A percentile compares a stretch with the other conserved stretches of the same genome.
phyloP scores from a whole-genome alignment of 2,797 vertebrate species.

The Cottoperca gobio region DNA sequence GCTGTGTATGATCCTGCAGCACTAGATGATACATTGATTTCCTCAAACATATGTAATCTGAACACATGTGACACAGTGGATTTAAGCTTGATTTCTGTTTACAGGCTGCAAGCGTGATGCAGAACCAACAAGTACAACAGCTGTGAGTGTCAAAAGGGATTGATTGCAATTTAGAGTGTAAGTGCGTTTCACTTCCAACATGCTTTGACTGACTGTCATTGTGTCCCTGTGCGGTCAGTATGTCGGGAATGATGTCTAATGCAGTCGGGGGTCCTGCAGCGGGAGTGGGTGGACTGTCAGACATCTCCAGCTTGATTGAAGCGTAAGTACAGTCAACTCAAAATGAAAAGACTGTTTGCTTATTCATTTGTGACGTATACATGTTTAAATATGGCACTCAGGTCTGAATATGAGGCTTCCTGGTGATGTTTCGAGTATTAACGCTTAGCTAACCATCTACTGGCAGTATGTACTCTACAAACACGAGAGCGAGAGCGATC shows the following conservation, averaged over 20 bases:
- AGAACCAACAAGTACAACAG: conserved; percentile 98
- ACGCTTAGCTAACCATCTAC: too few relatives aligned
- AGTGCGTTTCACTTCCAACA: background rate
- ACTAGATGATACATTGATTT: background rate
- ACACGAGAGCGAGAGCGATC: too few relatives aligned
- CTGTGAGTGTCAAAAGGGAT: conserved; percentile 87
- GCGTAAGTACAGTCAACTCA: conserved; percentile 85
- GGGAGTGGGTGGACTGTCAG: conserved; percentile 94
- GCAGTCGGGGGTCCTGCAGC: conserved; percentile 94
- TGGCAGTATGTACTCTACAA: too few relatives aligned
- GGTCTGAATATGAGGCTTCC: too few relatives aligned
- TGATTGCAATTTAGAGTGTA: background rate
- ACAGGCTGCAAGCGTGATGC: conserved; percentile 98
- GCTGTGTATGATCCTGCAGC: background rate
- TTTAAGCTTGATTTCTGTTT: conserved; percentile 60
- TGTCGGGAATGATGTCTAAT: conserved; percentile 99
- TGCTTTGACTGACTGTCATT: conserved; percentile 8
- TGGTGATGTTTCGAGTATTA: too few relatives aligned
- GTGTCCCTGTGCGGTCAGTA: conserved; percentile 81
- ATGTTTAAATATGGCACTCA: background rate
- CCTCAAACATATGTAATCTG: background rate
- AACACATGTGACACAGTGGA: background rate
- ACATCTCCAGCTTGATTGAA: conserved; percentile 97
- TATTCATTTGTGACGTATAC: too few relatives aligned
- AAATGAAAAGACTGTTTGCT: background rate